phyloP scores from a whole-genome alignment of 2,113 vertebrate genomes.

The Stegostoma tigrinum region DNA sequence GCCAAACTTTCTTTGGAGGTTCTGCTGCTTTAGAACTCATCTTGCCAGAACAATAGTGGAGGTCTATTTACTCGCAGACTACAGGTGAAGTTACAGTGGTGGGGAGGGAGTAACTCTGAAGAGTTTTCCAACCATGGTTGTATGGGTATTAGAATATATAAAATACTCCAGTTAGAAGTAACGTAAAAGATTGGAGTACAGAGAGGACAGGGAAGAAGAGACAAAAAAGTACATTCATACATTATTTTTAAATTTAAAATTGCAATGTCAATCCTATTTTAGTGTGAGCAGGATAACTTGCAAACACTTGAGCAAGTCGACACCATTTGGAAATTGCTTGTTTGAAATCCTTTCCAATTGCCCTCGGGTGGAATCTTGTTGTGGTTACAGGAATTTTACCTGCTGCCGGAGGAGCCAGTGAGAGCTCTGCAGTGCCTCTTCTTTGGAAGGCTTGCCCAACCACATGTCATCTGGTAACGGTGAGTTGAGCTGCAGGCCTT shows the following conservation, averaged over 20 bases:
- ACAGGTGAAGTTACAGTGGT: neutral
- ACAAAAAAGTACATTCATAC: neutral
- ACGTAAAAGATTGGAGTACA: neutral
- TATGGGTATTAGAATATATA: neutral
- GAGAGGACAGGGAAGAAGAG: neutral
- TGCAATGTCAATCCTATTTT: neutral
- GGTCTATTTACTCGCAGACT: neutral
- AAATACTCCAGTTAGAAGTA: neutral
- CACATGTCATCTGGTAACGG: too few species aligned
- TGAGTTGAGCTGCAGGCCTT: too few species aligned
- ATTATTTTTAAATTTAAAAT: neutral
- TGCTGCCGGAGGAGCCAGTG: too few species aligned
- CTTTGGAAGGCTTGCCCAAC: too few species aligned
- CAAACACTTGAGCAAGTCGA: neutral
- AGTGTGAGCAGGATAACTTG: neutral
- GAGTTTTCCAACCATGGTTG: neutral
- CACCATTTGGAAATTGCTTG: too few species aligned
- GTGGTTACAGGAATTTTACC: too few species aligned
- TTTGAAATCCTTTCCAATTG: neutral
- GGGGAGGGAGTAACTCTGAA: neutral
- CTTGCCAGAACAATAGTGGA: neutral
- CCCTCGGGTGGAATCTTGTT: neutral
- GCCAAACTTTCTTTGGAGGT: neutral
- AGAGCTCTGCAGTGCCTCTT: too few species aligned
- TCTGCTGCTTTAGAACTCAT: neutral